phyloP scores from a whole-genome alignment of 1,140 invertebrate genomes.

The Forficula auricularia region DNA sequence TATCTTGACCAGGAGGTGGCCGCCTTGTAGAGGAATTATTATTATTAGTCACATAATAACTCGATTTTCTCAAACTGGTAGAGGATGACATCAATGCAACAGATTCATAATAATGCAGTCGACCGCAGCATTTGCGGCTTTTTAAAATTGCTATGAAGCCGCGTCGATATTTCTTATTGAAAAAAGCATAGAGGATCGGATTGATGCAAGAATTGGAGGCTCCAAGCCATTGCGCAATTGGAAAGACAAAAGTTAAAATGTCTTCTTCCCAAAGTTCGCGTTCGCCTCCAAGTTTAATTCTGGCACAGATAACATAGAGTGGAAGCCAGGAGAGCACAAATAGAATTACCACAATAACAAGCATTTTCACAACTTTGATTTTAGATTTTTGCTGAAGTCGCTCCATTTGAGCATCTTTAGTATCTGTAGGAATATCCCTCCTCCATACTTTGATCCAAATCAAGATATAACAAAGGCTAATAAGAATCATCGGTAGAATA shows the following conservation, averaged over 20 bases:
- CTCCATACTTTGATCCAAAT: constrained; percentile 86
- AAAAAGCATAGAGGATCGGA: constrained; percentile 92
- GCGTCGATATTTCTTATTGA: constrained; percentile 87
- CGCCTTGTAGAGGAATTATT: constrained; percentile 27
- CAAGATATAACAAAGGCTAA: constrained; percentile 78
- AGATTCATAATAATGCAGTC: constrained; percentile 63
- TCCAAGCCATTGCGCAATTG: constrained; percentile 90
- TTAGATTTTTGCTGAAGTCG: constrained; percentile 81
- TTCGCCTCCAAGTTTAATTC: constrained; percentile 62
- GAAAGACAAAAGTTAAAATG: constrained; percentile 60
- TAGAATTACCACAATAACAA: constrained; percentile 81
- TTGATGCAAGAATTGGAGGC: constrained; percentile 94
- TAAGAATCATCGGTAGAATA: constrained; percentile 77
- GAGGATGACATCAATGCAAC: constrained; percentile 66
- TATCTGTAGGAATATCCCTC: constrained; percentile 70
- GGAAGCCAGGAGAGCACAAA: constrained; percentile 92
- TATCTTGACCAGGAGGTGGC: constrained; percentile 16
- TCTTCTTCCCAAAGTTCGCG: constrained; percentile 56
- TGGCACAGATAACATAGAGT: constrained; percentile 73
- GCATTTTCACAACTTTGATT: constrained; percentile 89
- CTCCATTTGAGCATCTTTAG: constrained; percentile 80
- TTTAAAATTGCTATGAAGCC: constrained; percentile 81
- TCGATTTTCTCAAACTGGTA: constrained; percentile 62
- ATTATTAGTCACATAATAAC: constrained; percentile 50
- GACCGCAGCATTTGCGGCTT: constrained; percentile 63